A percentile compares a stretch with the other conserved stretches of the same genome.
Conservation (phyloP, 1,140 invertebrate species). For the Drosophila jambulina region DNA sequence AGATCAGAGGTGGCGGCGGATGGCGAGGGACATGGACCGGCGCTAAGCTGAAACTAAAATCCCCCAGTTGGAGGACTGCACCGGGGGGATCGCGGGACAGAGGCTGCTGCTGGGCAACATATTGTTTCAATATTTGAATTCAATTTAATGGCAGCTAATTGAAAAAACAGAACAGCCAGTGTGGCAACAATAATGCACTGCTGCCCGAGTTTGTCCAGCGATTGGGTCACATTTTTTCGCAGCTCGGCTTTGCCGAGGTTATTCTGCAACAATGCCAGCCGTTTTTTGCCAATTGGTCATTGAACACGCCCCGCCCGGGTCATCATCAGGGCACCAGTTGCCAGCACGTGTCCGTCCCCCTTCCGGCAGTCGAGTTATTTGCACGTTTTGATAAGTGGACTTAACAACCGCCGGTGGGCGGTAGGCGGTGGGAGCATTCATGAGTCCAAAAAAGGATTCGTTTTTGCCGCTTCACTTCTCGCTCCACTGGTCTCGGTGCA, state of each 20-base stretch:
- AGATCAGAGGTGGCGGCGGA: conserved; percentile 15
- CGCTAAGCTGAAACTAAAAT: conserved; percentile 64
- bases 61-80: conserved; percentile 24
- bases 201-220: conserved; percentile 47
- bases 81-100: neutral
- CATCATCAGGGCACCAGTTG: conserved; percentile 49
- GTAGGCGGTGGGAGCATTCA: conserved; percentile 5
- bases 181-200: conserved; percentile 70
- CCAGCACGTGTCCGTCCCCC: conserved; percentile 50
- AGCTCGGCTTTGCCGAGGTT: conserved; percentile 2
- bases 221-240: conserved; percentile 37
- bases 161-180: conserved; percentile 69
- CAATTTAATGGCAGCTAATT: conserved; percentile 82
- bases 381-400: conserved; percentile 82
- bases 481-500: conserved; percentile 24
- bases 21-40: neutral
- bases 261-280: conserved; percentile 43
- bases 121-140: conserved; percentile 84
- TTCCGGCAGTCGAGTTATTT: conserved; percentile 72
- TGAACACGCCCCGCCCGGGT: conserved; percentile 65
- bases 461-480: conserved; percentile 17
- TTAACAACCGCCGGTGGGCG: conserved; percentile 58
- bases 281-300: conserved; percentile 58
- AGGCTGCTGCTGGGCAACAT: conserved; percentile 40
- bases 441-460: conserved; percentile 11